Base-by-base conservation (phyloP, 2,888 invertebrate genomes). In the Drosophila birchii region DNA sequence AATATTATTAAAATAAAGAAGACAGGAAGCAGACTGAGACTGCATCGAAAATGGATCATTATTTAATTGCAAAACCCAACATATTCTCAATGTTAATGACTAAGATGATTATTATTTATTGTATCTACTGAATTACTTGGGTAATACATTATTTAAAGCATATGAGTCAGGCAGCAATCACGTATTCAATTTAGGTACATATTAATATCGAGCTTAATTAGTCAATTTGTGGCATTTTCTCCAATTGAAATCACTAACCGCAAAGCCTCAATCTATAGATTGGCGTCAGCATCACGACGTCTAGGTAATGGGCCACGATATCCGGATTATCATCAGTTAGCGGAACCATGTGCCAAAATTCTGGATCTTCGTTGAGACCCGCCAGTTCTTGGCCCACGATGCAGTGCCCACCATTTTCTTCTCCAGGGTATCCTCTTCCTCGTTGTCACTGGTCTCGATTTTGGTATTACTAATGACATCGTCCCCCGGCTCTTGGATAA, bases 221-320 rank as follows among this genome's bases (percentile, higher is more conserved):
- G 49, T 26, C 26, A 20, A 20, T 26, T 49, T 51, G 34, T 64
- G 68, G 26, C 16, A 32, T 12, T 14, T 11, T 14, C 26, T n/a
- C 18, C 23, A 36, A 23, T n/a, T 49, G 36, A 44, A 79, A 57
- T 82, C 61, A 61, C 58, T 43, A 53, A 60, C 64, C 66, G 39
- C 78, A 70, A 45, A 11, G 32, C 14, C 26, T 39, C n/a, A 14
- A 44, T 29, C 16, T 11, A 9, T 14, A 2, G 14, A n/a, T 32
- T 51, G 11, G 16, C 6, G 16, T 3, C 29, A 34, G 29, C 7
- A 14, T 38, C 18, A 39, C 23, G 34, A 39, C 14, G n/a, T 18
- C 5, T 14, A 26, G 23, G 29, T n/a, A n/a, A 60, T 26, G 36
- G 32, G 3, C 14, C 18, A 36, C 36, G 36, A 44, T 51, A 7